A percentile compares a stretch with the other conserved stretches of the same genome.
Evolutionary conservation across 2,797 vertebrate genomes (phyloP).

Genomic region (Microctenopoma steveboyesi): DNA sequence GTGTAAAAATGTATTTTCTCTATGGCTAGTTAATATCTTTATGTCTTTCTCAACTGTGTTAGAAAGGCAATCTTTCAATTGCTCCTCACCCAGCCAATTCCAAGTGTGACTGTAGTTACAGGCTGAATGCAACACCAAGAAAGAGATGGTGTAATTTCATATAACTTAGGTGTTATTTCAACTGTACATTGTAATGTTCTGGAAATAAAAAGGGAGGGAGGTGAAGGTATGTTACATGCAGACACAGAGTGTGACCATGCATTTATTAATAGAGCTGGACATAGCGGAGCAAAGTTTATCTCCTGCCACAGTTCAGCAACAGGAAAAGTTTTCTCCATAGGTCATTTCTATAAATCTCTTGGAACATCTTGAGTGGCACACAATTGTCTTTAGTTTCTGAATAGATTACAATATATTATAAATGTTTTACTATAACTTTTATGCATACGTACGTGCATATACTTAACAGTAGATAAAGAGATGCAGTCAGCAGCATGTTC

Average conservation of each 20-base stretch:
- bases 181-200: constrained; percentile 4
- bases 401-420: neutral
- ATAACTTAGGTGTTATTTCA: constrained; percentile 12
- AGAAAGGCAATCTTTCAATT: constrained; percentile 11
- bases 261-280: neutral
- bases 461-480: neutral
- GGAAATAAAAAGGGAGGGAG: constrained; percentile 8
- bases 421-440: too few relatives aligned
- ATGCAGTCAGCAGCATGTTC: neutral
- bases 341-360: neutral
- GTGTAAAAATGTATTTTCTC: constrained; percentile 22
- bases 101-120: constrained; percentile 8
- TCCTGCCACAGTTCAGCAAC: neutral
- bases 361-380: neutral
- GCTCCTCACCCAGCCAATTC: constrained; percentile 14
- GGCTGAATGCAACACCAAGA: neutral
- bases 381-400: neutral
- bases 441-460: too few relatives aligned
- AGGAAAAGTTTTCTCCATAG: neutral
- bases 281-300: neutral
- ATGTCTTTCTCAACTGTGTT: constrained; percentile 19
- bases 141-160: neutral
- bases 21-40: constrained; percentile 28
- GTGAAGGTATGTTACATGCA: neutral
- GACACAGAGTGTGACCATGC: neutral